Evolutionary conservation across 2,888 invertebrate genomes (phyloP), one percentile per base, ranked within the genome.

Genomic region (Xanthorhoe designata): DNA sequence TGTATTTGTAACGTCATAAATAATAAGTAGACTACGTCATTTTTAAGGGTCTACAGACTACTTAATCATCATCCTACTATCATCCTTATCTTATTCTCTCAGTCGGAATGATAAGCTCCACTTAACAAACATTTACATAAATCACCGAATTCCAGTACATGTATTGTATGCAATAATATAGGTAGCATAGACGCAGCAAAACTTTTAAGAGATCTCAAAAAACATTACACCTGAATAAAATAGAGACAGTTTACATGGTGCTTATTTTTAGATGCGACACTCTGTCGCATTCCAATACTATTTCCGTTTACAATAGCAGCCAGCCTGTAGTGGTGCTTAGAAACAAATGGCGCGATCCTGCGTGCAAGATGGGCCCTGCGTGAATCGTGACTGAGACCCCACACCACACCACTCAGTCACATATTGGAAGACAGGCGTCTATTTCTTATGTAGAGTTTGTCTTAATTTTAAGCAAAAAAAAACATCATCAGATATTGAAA

Each of bases 301-400:
- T 38, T 32, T 55, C 38, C 42, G 51, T 17, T 47, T 24, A 10
- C 15, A 55, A 35, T 57, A 54, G 49, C 57, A 32, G 32, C 32
- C 0, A 13, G 13, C 38, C 60, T 56, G 63, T 62, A 60, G 60
- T 58, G 58, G 49, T 47, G 50, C 59, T 38, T 50, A 57, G 61
- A 82, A 83, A 83, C 77, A 80, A 84, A 82, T 74, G 75, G 75
- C 73, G 70, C 75, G 78, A 73, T 72, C 66, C 73, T 78, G 79
- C 77, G 79, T 76, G 74, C 69, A 73, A 75, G 76, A 77, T 71
- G 74, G 55, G 68, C 64, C 61, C 79, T 81, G 82, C 83, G 80
- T 83, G 77, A 80, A 69, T 86, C 85, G 86, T 86, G 86, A 84
- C 86, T 10, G 74, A 68, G 82, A 71, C 80, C 81, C 78, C 83